Evolutionary conservation across 2,113 vertebrate species (phyloP), one percentile per base, ranked within the genome.

Genomic region (Zosterops borbonicus): DNA sequence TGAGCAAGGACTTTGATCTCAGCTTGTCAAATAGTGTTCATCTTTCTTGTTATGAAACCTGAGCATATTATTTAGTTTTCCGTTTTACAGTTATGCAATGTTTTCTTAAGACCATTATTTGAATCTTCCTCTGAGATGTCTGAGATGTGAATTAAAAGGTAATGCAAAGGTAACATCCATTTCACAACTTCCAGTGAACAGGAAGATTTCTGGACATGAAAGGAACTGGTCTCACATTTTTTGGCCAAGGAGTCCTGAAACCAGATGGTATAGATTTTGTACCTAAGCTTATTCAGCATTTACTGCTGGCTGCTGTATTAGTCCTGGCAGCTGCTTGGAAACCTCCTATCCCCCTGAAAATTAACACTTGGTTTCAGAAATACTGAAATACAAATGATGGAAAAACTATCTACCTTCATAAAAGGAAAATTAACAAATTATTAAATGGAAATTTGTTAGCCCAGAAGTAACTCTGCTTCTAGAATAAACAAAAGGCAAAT

Each of bases 361-460:
- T 97, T 97, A 97, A 92, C 96, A 97, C 96, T 96, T 97, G 91
- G 75, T 96, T 97, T 96, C 80, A 91, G 89, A 96, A 95, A 95
- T 82, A 83, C 74, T 91, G 82, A 94, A 93, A 68, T 68, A 88
- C 35, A 87, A 96, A 70, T 83, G 89, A 94, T 95, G 90, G 94
- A 93, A 97, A 97, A 97, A 76, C 59, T 94, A 89, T 86, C 77
- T 82, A 86, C 55, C 77, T 89, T 89, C 71, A 63, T 50, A 75
- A 52, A 56, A 85, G 55, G 41, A 81, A 87, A 92, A 81, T 35
- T 77, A 46, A 73, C 53, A 42, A 28, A 80, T 84, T 95, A 89
- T 84, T 92, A 83, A 73, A 74, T 35, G 49, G n/a, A 91, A 90
- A 92, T 82, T 71, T 83, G 31, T 91, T 90, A 95, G 49, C 35